These are phyloP conservation scores for Buphagus erythrorhynchus DNA, from an alignment of 2,797 vertebrate species.

Conservation along the genomic window DNA sequence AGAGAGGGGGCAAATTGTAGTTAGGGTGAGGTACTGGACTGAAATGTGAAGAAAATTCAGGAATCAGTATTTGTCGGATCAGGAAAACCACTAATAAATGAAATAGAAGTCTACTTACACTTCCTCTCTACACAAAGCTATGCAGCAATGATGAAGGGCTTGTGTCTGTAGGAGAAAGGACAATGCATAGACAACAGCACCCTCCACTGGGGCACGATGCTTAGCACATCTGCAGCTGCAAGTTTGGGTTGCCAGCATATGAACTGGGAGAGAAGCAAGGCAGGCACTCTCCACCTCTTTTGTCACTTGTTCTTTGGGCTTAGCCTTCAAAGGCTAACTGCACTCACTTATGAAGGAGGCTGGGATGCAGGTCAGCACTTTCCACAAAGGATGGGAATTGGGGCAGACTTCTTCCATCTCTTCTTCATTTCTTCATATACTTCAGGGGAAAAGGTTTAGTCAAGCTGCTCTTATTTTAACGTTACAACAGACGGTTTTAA, in stretches of 20 bases:
- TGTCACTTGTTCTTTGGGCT: not conserved
- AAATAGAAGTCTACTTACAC: not conserved
- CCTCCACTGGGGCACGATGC: not conserved
- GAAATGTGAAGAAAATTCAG: not conserved
- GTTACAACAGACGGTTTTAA: not conserved
- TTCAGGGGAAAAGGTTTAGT: not conserved
- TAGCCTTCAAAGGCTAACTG: not conserved
- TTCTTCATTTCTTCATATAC: not conserved
- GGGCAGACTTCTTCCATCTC: not conserved
- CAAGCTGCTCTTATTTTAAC: not conserved
- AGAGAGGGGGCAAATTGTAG: not conserved
- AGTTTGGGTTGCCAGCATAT: accelerated
- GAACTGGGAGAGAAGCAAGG: not conserved
- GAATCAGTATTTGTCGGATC: not conserved
- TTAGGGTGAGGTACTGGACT: not conserved
- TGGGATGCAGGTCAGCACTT: not conserved
- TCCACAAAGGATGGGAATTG: not conserved
- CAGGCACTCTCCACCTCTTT: not conserved
- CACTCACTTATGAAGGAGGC: not conserved
- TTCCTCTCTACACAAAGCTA: not conserved
- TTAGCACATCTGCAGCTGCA: not conserved
- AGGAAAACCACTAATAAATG: not conserved
- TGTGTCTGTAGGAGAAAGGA: not conserved
- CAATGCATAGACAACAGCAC: not conserved
- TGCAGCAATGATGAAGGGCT: not conserved